Evolutionary conservation across 2,888 invertebrate species (phyloP), one percentile per base, ranked within the genome.

Genomic region (Prostheceraeus crozeri): DNA sequence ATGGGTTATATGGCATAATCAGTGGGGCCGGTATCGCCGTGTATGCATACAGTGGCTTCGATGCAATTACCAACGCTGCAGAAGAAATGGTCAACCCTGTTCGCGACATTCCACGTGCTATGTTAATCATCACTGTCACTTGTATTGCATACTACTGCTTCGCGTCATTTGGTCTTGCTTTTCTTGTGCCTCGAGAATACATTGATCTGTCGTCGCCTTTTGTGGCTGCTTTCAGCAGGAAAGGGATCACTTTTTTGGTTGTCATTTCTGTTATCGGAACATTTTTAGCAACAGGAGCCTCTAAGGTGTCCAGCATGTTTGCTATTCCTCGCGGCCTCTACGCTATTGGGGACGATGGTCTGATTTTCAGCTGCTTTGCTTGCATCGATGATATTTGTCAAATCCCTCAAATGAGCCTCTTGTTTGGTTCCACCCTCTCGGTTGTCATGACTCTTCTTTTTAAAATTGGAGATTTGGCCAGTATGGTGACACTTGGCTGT

Each of bases 41-140:
- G 14, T 61, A 53, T 19, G 61, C 61, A 1, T 61, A 53, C 27
- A 30, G 28, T 16, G 61, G 61, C 6, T 61, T 60, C 31, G 61
- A 61, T 11, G 51, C 53, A 23, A 11, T 61, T 6, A 59, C 59
- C 6, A 52, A 61, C 35, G 53, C 61, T 1, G 35, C 52, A 45
- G 61, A 61, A 28, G 61, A 61, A 33, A 35, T 53, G 3, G 61
- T 53, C 11, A 45, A 61, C 53, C 61, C 61, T 3, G 3, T 23
- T 30, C 11, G 21, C 10, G 48, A 48, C 25, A 52, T 61, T n/a
- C 61, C 61, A 6, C 53, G 33, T 2, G 60, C 59, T 10, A 11
- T 61, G n/a, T 36, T 61, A 30, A 61, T 61, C 16, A 33, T 62
- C 14, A 61, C 60, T 16, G 3, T 61, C 3, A 55, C 45, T 16